These are phyloP conservation scores for Asteroscopus sphinx DNA, from an alignment of 2,888 invertebrate genomes.

Conservation along the genomic window DNA sequence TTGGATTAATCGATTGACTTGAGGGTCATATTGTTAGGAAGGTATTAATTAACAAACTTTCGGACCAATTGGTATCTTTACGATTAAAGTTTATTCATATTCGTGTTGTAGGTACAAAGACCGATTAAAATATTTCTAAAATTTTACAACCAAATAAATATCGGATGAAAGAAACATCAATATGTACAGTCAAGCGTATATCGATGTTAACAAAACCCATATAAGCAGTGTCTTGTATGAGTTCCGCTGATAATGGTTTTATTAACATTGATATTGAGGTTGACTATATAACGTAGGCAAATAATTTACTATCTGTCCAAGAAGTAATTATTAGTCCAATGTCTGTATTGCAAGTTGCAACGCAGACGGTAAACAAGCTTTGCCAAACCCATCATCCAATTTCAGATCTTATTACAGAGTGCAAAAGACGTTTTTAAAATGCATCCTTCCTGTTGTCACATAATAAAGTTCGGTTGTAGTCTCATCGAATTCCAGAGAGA, in stretches of 20 bases:
- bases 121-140: too few relatives aligned
- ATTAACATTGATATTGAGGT: too few relatives aligned
- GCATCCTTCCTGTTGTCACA: constrained; percentile 31
- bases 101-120: neutral
- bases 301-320: constrained; percentile 15
- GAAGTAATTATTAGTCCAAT: too few relatives aligned
- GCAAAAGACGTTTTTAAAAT: constrained; percentile 43
- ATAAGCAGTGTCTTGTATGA: too few relatives aligned
- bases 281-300: too few relatives aligned
- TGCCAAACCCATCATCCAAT: constrained; percentile 13
- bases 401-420: constrained; percentile 38
- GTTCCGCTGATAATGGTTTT: too few relatives aligned
- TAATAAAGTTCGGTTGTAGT: constrained; percentile 47
- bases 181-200: neutral
- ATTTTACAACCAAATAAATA: neutral
- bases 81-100: too few relatives aligned
- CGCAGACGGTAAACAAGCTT: constrained; percentile 36
- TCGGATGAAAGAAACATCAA: constrained; percentile 1
- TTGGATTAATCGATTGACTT: constrained; percentile 21
- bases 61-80: neutral
- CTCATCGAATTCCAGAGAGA: constrained; percentile 56
- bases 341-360: constrained; percentile 47
- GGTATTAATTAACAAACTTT: neutral
- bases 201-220: too few relatives aligned
- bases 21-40: constrained; percentile 3